A percentile compares a stretch with the other conserved stretches of the same genome.
phyloP scores from a whole-genome alignment of 2,113 vertebrate species.

The Cavia porcellus region DNA sequence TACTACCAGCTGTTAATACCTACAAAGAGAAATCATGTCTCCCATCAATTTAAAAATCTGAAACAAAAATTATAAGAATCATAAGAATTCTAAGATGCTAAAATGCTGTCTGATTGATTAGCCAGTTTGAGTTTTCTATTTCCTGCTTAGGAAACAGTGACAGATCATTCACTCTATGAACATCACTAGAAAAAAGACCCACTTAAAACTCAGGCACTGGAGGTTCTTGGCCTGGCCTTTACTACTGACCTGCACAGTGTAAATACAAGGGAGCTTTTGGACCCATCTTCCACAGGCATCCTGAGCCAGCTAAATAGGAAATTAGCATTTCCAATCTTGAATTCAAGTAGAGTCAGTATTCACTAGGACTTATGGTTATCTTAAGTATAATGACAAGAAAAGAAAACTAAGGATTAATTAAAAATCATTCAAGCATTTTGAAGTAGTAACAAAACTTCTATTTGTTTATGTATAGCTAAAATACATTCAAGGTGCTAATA shows the following conservation, averaged over 20 bases:
- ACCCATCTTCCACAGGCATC: neutral
- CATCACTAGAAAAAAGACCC: conserved; percentile 28
- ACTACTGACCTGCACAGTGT: neutral
- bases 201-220: conserved; percentile 47
- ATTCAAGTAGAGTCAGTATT: conserved; percentile 39
- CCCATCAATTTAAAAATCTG: conserved; percentile 4
- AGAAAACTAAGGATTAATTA: neutral
- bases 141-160: conserved; percentile 34
- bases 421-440: neutral
- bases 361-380: neutral
- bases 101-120: conserved; percentile 51
- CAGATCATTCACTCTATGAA: conserved; percentile 52
- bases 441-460: neutral
- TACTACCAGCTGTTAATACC: neutral
- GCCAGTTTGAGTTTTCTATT: conserved; percentile 41
- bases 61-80: conserved; percentile 28
- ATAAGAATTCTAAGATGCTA: neutral
- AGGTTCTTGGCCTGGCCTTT: neutral
- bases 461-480: conserved; percentile 28
- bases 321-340: neutral
- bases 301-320: neutral
- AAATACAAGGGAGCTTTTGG: neutral
- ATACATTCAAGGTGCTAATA: conserved; percentile 42
- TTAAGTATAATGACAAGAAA: neutral
- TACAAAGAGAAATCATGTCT: conserved; percentile 48